Evolutionary conservation across 2,888 invertebrate species (phyloP), one percentile per base, ranked within the genome.

Genomic region (Leptopilina syphax): DNA sequence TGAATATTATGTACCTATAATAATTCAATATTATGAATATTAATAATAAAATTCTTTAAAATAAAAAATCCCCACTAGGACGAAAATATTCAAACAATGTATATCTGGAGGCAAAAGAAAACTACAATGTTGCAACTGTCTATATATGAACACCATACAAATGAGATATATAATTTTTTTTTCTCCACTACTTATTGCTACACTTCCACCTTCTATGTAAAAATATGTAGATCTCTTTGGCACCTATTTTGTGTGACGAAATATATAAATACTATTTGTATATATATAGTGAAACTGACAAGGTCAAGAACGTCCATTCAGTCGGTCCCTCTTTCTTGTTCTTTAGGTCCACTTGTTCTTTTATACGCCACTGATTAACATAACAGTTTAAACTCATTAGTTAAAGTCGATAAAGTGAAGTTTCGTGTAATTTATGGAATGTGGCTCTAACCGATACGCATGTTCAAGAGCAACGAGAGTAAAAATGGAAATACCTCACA

Each of bases 341-440:
- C 73, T n/a, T 18, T 8, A 10, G 41, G 73, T 60, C 73, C 41
- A 73, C 73, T 73, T 73, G 73, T 73, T 73, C 73, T 41, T 18
- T 34, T 34, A 57, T 73, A 50, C 12, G 57, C 73, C 34, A n/a
- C 6, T 57, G 57, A 73, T 73, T 73, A 73, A 73, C 73, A 73
- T 73, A 73, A 73, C 57, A 73, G 73, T 60, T 60, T 57, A 57
- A 34, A 60, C 73, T 73, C 73, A 73, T 73, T 73, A 73, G 73
- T 73, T 27, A 34, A 60, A 34, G 57, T 57, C 73, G 57, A 73
- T 73, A 60, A 57, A 73, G 73, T 57, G 10, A 73, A 57, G 57
- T 73, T 73, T 60, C 73, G n/a, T 73, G 73, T 60, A 73, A 57
- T 73, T 73, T 73, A 54, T 57, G 54, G 73, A 73, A 73, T 57